Evolutionary conservation across 2,113 vertebrate species (phyloP), one percentile per base, ranked within the genome.

Genomic region (Stigmatopora argus): DNA sequence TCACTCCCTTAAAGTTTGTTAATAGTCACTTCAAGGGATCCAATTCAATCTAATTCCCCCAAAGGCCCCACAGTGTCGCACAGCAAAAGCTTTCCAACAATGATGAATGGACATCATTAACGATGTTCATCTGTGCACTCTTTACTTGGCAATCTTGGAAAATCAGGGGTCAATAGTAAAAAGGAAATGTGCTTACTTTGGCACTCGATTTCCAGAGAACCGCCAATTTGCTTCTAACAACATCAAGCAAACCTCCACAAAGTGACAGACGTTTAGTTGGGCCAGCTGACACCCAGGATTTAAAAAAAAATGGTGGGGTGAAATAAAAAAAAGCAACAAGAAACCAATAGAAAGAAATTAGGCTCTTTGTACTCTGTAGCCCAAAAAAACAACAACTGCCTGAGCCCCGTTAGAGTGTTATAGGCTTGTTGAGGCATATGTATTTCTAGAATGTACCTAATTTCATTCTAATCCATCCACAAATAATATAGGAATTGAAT

Each of bases 21-120:
- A 85, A 81, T 81, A 78, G 73, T 66, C 70, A 76, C 69, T 74
- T 84, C 71, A 83, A 78, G 63, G 73, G 48, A 52, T 58, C 69
- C 69, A 31, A 31, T 66, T 68, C 62, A 49, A 66, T 70, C 57
- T 67, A 31, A 31, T 72, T 76, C 82, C 82, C 75, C 75, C 67
- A 21, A 82, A 78, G 80, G 81, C 80, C 80, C 75, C 86, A 79
- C 70, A 60, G 67, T 66, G 74, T 65, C 84, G 81, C 78, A 86
- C 85, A 86, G 81, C 65, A 69, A 78, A 72, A 67, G 79, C 72
- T 63, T 64, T 70, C 73, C 78, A 80, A 83, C 80, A 77, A 83
- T 88, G 89, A 91, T 90, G 85, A 89, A 89, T 89, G 83, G 80
- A 82, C 83, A 84, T 87, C 88, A 88, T 90, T 90, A 90, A 86